A percentile compares a stretch with the other conserved stretches of the same genome.
These are phyloP conservation scores for Machaerirhynchus nigripectus DNA, from an alignment of 2,113 vertebrate genomes.

Conservation along the genomic window DNA sequence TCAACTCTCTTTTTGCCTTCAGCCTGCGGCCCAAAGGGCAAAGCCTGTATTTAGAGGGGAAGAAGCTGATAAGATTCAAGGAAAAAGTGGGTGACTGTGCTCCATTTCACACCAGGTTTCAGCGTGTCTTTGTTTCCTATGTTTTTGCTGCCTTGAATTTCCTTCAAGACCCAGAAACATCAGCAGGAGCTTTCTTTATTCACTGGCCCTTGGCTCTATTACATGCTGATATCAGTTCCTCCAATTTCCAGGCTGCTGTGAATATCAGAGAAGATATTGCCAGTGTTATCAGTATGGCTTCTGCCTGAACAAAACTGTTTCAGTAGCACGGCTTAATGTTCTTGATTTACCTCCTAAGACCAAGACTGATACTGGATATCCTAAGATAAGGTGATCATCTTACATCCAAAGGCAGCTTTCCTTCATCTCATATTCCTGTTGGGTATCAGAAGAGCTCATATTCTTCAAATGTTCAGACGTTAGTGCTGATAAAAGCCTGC, in stretches of 20 bases:
- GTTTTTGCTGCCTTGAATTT: neutral
- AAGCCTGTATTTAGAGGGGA: neutral
- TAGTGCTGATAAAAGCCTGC: neutral
- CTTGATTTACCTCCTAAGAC: neutral
- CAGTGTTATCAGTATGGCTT: neutral
- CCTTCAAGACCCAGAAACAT: neutral
- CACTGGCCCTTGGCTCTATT: neutral
- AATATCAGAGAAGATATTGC: neutral
- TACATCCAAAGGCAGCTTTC: constrained; percentile 10
- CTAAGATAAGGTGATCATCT: constrained; percentile 16
- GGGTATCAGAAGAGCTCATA: constrained; percentile 10
- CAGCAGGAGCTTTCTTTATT: neutral
- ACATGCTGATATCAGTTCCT: neutral
- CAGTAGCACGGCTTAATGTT: neutral
- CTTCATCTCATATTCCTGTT: constrained; percentile 11
- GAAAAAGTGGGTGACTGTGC: neutral
- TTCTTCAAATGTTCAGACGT: neutral
- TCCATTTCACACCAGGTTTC: neutral
- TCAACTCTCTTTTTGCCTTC: neutral
- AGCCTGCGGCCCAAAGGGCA: neutral
- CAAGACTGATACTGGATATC: constrained; percentile 11
- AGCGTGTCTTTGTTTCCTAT: neutral
- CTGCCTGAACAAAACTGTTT: neutral
- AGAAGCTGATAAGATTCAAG: neutral
- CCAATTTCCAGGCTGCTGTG: neutral